A percentile compares a stretch with the other conserved stretches of the same genome.
Evolutionary conservation across 2,113 vertebrate species (phyloP).

Genomic region (Cheirogaleus medius): DNA sequence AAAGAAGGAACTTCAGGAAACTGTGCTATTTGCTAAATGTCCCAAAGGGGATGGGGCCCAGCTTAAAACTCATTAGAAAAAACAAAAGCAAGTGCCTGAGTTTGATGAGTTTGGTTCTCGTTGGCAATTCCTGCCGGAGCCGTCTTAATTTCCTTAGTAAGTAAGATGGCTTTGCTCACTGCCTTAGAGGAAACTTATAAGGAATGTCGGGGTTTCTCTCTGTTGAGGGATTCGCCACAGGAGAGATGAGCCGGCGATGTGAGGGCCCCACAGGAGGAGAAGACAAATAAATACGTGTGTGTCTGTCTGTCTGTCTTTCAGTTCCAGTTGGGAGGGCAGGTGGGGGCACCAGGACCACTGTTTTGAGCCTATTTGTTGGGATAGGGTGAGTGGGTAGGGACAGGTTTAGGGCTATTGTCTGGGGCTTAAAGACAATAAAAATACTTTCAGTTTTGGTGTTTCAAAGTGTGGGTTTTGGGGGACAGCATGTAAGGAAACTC

Average conservation of each 20-base stretch:
- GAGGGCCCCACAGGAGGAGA: background rate
- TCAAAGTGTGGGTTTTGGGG: background rate
- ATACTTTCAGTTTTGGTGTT: background rate
- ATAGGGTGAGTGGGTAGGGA: background rate
- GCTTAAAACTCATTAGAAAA: conserved; percentile 16
- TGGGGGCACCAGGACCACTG: too few species aligned
- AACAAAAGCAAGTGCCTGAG: conserved; percentile 1
- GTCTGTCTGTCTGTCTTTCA: background rate
- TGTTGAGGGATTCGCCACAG: conserved; percentile 54
- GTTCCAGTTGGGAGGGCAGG: background rate
- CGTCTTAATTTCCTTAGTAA: conserved; percentile 64
- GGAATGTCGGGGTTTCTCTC: background rate
- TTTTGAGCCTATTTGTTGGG: background rate
- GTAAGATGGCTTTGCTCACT: conserved; percentile 44
- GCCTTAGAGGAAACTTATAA: conserved; percentile 52
- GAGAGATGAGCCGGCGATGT: conserved; percentile 42
- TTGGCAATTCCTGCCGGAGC: conserved; percentile 53
- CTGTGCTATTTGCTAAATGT: background rate
- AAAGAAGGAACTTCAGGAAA: conserved; percentile 1
- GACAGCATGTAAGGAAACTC: background rate
- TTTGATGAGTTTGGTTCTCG: conserved; percentile 11
- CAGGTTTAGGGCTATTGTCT: background rate
- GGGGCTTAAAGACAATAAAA: background rate
- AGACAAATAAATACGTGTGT: background rate
- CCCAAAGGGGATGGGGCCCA: background rate